Conservation (phyloP, 2,888 invertebrate species). For the Dynastes hyllus region DNA sequence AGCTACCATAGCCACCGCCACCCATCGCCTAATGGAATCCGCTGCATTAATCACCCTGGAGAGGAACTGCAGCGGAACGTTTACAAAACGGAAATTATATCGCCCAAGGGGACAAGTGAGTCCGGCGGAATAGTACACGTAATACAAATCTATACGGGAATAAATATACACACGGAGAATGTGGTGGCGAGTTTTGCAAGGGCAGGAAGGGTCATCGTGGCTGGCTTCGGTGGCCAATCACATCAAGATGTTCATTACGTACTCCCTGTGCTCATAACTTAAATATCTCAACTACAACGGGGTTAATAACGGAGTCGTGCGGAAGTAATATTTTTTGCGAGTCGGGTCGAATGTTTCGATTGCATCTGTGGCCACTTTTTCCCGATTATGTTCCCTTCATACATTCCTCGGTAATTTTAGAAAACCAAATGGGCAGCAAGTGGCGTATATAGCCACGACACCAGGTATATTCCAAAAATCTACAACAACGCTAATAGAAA, state of each 20-base stretch:
- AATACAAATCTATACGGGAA: slow-evolving; percentile 44
- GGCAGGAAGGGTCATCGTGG: slow-evolving; percentile 26
- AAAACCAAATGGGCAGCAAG: no score
- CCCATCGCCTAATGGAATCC: slow-evolving; percentile 67
- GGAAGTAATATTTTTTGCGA: slow-evolving; percentile 2
- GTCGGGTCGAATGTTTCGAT: not conserved
- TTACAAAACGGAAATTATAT: slow-evolving; percentile 71
- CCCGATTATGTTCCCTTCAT: not conserved
- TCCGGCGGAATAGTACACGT: slow-evolving; percentile 10
- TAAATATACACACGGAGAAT: slow-evolving; percentile 60
- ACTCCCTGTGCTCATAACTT: slow-evolving; percentile 12
- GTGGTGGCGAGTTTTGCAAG: slow-evolving; percentile 53
- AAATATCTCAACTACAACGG: not conserved
- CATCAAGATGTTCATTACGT: slow-evolving; percentile 38
- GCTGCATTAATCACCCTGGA: slow-evolving; percentile 68
- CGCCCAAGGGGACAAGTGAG: slow-evolving; percentile 65
- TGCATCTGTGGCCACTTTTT: not conserved
- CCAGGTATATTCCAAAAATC: no score
- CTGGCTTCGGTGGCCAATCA: slow-evolving; percentile 24
- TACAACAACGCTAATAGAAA: no score
- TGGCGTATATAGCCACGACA: no score
- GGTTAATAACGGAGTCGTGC: slow-evolving; percentile 4
- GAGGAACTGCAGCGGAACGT: slow-evolving; percentile 63
- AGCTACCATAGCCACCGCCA: not conserved
- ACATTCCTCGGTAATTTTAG: not conserved